A percentile compares a stretch with the other conserved stretches of the same genome.
Conservation (phyloP, 2,888 invertebrate genomes). For the Idaea straminata region DNA sequence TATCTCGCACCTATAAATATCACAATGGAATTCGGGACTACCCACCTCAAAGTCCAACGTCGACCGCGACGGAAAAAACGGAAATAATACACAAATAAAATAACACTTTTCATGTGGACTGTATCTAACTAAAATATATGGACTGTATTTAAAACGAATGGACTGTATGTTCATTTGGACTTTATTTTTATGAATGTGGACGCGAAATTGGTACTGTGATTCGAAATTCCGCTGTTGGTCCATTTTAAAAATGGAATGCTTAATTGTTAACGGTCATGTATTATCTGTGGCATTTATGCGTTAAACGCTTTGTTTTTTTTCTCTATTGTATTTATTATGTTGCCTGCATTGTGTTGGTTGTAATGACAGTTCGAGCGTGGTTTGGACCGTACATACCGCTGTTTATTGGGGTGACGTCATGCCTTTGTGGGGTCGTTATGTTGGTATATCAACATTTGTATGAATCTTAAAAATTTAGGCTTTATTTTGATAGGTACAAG, state of each 20-base stretch:
- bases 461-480: slow-evolving; percentile 35
- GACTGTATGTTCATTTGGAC: slow-evolving; percentile 30
- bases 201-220: slow-evolving; percentile 66
- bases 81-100: slow-evolving; percentile 53
- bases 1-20: slow-evolving; percentile 44
- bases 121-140: slow-evolving; percentile 26
- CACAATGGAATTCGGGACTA: slow-evolving; percentile 67
- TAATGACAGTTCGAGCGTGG: slow-evolving; percentile 77
- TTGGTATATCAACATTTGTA: slow-evolving; percentile 71
- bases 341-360: slow-evolving; percentile 56
- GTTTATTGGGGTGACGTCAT: slow-evolving; percentile 93
- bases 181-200: slow-evolving; percentile 17
- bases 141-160: slow-evolving; percentile 19
- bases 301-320: slow-evolving; percentile 50
- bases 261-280: slow-evolving; percentile 44
- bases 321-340: slow-evolving; percentile 29
- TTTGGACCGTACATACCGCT: slow-evolving; percentile 85
- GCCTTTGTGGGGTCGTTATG: slow-evolving; percentile 88
- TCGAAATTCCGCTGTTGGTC: slow-evolving; percentile 40
- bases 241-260: slow-evolving; percentile 42
- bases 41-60: slow-evolving; percentile 77
- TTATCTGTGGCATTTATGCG: slow-evolving; percentile 70
- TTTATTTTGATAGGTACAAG: slow-evolving; percentile 8
- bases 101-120: slow-evolving; percentile 40
- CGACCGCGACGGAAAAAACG: slow-evolving; percentile 79